Evolutionary conservation across 2,113 vertebrate species (phyloP).

Genomic region (Epinephelus lanceolatus): DNA sequence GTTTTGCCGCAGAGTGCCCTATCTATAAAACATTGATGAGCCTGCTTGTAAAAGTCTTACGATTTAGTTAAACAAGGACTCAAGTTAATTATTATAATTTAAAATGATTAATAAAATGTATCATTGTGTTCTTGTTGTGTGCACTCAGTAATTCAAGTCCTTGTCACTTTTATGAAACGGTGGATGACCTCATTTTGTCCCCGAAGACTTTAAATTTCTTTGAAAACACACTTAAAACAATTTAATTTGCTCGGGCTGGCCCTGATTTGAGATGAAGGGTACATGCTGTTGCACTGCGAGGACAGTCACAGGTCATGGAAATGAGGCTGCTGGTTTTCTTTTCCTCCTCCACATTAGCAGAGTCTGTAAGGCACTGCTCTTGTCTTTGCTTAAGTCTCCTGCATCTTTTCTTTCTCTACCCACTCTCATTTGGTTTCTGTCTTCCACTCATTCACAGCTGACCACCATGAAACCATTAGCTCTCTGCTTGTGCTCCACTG

Average conservation of each 20-base stretch:
- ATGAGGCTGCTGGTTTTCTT: constrained; percentile 9
- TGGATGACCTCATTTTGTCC: background rate
- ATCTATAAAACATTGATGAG: constrained; percentile 46
- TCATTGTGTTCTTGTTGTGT: constrained; percentile 25
- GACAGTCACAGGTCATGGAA: constrained; percentile 39
- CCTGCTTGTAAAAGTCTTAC: constrained; percentile 49
- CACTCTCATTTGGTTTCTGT: constrained; percentile 33
- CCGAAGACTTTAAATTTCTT: constrained; percentile 9
- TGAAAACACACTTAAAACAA: constrained; percentile 17
- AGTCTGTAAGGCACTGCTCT: constrained; percentile 16
- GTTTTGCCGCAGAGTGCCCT: background rate
- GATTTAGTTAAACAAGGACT: constrained; percentile 42
- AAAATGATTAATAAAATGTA: constrained; percentile 16
- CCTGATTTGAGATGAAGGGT: constrained; percentile 25
- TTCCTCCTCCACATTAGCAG: constrained; percentile 36
- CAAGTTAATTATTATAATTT: constrained; percentile 44
- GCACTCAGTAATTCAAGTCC: background rate
- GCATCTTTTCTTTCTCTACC: constrained; percentile 25
- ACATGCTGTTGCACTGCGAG: constrained; percentile 12
- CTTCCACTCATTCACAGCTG: constrained; percentile 52
- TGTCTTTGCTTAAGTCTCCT: constrained; percentile 13
- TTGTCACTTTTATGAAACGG: constrained; percentile 26
- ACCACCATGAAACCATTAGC: constrained; percentile 80
- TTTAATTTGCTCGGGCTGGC: background rate
- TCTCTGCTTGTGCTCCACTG: constrained; percentile 54